Conservation (phyloP, 1,140 invertebrate genomes). For the Vanessa atalanta region DNA sequence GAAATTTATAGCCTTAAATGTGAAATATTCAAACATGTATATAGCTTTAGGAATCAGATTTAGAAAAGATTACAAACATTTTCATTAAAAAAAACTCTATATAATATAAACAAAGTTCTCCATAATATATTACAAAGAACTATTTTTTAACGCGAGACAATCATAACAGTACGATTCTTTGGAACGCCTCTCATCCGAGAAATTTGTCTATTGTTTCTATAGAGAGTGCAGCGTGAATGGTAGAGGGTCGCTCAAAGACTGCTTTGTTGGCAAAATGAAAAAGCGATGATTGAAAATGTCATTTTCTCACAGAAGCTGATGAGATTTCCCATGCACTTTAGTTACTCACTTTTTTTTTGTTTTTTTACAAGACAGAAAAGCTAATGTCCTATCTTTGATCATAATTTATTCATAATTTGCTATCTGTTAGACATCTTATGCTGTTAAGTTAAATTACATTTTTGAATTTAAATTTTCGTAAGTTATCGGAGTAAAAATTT, state of each 20-base stretch:
- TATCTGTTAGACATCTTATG: no score
- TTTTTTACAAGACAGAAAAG: neutral
- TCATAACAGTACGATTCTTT: constrained; percentile 32
- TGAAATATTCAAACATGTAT: no score
- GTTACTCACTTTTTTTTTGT: neutral
- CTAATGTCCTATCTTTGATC: neutral
- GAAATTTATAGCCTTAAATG: no score
- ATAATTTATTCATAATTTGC: no score
- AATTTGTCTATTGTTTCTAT: constrained; percentile 26
- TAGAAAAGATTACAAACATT: no score
- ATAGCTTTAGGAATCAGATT: no score
- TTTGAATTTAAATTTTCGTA: no score
- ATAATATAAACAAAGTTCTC: constrained; percentile 2
- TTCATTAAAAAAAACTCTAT: neutral
- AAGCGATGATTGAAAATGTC: constrained; percentile 39
- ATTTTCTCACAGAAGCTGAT: constrained; percentile 34
- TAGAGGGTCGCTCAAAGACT: constrained; percentile 27
- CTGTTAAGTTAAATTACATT: no score
- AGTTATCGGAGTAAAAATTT: no score
- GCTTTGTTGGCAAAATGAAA: constrained; percentile 37
- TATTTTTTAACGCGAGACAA: constrained; percentile 26
- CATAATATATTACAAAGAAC: constrained; percentile 2
- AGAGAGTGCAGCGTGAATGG: constrained; percentile 18
- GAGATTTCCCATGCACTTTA: constrained; percentile 20
- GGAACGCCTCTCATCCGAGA: constrained; percentile 28